A percentile compares a stretch with the other conserved stretches of the same genome.
Evolutionary conservation across 2,113 vertebrate species (phyloP).

Genomic region (Amphilophus citrinellus): DNA sequence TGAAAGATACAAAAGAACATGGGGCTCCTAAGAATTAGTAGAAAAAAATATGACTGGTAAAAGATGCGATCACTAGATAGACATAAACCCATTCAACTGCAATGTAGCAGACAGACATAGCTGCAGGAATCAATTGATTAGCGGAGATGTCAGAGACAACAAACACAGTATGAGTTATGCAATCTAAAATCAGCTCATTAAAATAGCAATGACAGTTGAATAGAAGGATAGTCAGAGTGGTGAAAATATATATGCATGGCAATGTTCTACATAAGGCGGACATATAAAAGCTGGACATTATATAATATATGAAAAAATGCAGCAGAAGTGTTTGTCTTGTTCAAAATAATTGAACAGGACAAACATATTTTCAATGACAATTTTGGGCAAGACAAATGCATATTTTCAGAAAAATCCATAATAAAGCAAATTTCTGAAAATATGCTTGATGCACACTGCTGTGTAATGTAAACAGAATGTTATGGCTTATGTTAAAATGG

Average conservation of each 20-base stretch:
- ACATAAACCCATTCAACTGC: slow-evolving; percentile 16
- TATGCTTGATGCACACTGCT: neutral
- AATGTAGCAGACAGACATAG: slow-evolving; percentile 56
- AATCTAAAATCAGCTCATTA: slow-evolving; percentile 25
- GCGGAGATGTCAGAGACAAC: slow-evolving; percentile 22
- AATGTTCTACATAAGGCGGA: neutral
- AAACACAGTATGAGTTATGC: slow-evolving; percentile 20
- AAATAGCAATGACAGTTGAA: slow-evolving; percentile 2
- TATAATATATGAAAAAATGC: neutral
- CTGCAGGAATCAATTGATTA: slow-evolving; percentile 67
- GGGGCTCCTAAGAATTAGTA: neutral
- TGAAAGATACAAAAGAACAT: slow-evolving; percentile 41
- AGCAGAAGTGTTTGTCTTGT: neutral
- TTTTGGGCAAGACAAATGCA: too few species aligned
- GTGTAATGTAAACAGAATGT: neutral
- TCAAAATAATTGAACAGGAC: neutral
- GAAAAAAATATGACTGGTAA: accelerated
- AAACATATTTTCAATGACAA: too few species aligned
- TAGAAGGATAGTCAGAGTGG: neutral
- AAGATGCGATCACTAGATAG: neutral
- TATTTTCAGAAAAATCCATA: too few species aligned
- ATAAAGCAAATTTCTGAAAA: neutral
- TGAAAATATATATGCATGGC: neutral
- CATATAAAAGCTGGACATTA: neutral
- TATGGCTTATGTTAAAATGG: neutral